phyloP scores from a whole-genome alignment of 2,888 invertebrate species.

The Norana najaformis region DNA sequence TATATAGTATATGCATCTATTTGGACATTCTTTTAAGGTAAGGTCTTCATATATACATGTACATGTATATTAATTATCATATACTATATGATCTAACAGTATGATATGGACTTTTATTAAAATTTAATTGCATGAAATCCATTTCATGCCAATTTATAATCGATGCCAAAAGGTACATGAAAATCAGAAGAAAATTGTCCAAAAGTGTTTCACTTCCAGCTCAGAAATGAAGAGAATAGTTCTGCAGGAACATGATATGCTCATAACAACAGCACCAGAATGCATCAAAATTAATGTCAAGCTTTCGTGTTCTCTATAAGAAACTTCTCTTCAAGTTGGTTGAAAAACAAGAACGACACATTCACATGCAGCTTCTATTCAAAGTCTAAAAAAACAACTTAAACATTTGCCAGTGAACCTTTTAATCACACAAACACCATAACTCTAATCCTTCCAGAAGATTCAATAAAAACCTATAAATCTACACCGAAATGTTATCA shows the following conservation, averaged over 20 bases:
- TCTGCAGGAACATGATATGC: not conserved
- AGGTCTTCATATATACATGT: not conserved
- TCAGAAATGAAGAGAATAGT: not conserved
- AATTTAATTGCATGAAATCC: not conserved
- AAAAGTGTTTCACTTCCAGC: not conserved
- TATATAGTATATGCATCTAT: too few relatives aligned
- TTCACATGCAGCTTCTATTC: not conserved
- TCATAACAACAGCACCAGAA: slow-evolving; percentile 13
- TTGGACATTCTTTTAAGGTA: not conserved
- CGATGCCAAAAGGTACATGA: too few relatives aligned
- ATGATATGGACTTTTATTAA: not conserved
- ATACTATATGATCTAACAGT: not conserved
- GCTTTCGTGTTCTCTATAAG: not conserved
- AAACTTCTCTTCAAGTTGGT: slow-evolving; percentile 13
- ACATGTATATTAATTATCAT: not conserved
- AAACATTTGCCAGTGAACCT: not conserved
- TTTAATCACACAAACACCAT: not conserved
- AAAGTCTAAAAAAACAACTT: not conserved
- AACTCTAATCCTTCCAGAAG: not conserved
- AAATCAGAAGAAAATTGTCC: not conserved
- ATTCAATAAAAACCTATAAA: slow-evolving; percentile 13
- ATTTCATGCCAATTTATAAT: too few relatives aligned
- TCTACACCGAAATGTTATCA: not conserved
- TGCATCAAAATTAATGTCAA: not conserved
- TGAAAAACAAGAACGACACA: not conserved